phyloP scores from a whole-genome alignment of 2,888 invertebrate genomes.

The Cheiracanthium punctorium region DNA sequence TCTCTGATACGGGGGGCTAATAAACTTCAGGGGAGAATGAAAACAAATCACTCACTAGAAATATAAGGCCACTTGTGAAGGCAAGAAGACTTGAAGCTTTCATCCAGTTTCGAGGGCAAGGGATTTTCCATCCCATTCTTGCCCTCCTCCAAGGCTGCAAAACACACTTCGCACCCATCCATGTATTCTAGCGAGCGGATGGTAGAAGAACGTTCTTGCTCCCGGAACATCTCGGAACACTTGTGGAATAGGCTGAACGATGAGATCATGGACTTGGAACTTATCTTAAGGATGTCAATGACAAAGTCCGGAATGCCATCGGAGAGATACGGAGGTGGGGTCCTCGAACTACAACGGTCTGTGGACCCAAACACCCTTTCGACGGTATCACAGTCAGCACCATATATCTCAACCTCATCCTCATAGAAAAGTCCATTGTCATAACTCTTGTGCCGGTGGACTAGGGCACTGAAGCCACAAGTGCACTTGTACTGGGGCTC shows the following conservation, averaged over 20 bases:
- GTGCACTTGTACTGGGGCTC: conserved; percentile 92
- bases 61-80: conserved; percentile 78
- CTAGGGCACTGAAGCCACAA: conserved; percentile 97
- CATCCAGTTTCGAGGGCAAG: conserved; percentile 74
- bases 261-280: conserved; percentile 79
- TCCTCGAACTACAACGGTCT: not conserved
- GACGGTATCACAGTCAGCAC: conserved; percentile 77
- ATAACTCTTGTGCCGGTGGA: conserved; percentile 79
- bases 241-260: conserved; percentile 73
- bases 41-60: conserved; percentile 65
- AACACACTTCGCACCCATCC: conserved; percentile 89
- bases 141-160: conserved; percentile 86
- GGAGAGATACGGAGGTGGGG: not conserved
- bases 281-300: conserved; percentile 85
- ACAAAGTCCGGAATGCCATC: conserved; percentile 79
- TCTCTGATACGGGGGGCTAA: too few relatives aligned
- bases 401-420: conserved; percentile 97
- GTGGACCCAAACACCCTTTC: not conserved
- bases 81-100: conserved; percentile 77
- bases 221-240: conserved; percentile 52
- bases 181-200: conserved; percentile 52
- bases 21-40: too few relatives aligned
- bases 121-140: conserved; percentile 74
- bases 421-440: conserved; percentile 96
- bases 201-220: not conserved